phyloP scores from a whole-genome alignment of 2,797 vertebrate genomes.

The Enoplosus armatus region DNA sequence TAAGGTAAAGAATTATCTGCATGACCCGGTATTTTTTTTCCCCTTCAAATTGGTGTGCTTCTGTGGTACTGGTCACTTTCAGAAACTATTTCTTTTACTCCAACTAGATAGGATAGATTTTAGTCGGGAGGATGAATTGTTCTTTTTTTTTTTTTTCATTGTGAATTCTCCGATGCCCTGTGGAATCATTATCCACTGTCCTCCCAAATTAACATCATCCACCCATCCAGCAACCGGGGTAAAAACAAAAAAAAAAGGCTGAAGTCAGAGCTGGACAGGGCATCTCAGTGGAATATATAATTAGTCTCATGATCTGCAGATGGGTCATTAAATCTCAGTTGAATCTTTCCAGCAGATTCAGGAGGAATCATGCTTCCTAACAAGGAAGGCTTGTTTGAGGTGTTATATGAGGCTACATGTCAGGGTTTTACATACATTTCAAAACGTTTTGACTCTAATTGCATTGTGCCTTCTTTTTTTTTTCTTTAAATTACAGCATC shows the following conservation, averaged over 20 bases:
- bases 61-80: background rate
- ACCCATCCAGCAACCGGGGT: conserved; percentile 4
- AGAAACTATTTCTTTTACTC: background rate
- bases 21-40: conserved; percentile 4
- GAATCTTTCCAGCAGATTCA: conserved; percentile 21
- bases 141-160: conserved; percentile 20
- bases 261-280: conserved; percentile 28
- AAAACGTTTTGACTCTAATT: background rate
- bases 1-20: conserved; percentile 13
- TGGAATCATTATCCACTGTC: conserved; percentile 52
- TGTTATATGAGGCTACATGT: background rate
- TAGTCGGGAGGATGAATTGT: background rate
- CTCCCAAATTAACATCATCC: conserved; percentile 46
- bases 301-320: conserved; percentile 55
- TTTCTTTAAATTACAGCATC: background rate
- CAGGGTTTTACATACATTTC: background rate
- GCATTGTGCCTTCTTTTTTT: background rate
- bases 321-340: conserved; percentile 48
- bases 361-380: background rate
- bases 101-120: conserved; percentile 5
- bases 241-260: conserved; percentile 36
- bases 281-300: conserved; percentile 64
- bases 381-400: background rate
- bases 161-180: conserved; percentile 22
- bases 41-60: background rate